These are phyloP conservation scores for Zaprionus lachaisei DNA, from an alignment of 1,140 invertebrate genomes.

Conservation along the genomic window DNA sequence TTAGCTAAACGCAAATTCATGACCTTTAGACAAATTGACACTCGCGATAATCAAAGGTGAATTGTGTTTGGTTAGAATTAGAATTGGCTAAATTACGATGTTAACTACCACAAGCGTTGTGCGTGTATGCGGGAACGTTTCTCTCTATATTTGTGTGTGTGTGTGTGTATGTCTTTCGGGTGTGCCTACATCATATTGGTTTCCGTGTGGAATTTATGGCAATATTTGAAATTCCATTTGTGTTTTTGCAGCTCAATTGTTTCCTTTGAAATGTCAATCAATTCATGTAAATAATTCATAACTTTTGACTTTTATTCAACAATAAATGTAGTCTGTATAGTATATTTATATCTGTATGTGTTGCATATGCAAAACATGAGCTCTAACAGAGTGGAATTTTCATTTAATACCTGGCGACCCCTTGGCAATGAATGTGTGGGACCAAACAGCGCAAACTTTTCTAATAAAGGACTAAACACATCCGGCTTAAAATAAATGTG, in stretches of 20 bases:
- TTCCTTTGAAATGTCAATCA: slow-evolving; percentile 18
- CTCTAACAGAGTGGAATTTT: slow-evolving; percentile 12
- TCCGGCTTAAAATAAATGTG: slow-evolving; percentile 11
- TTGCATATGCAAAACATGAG: background rate
- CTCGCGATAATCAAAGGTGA: slow-evolving; percentile 76
- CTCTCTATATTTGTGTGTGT: background rate
- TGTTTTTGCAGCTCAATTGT: slow-evolving; percentile 12
- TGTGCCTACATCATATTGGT: background rate
- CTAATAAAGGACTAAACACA: slow-evolving; percentile 57
- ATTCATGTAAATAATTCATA: slow-evolving; percentile 16
- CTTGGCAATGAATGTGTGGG: background rate
- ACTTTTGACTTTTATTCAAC: slow-evolving; percentile 6
- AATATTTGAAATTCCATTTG: slow-evolving; percentile 20
- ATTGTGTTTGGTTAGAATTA: slow-evolving; percentile 37
- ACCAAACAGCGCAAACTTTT: slow-evolving; percentile 50
- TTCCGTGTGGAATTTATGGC: slow-evolving; percentile 17
- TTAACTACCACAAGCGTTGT: slow-evolving; percentile 21
- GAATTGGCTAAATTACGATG: slow-evolving; percentile 37
- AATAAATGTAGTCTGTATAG: background rate
- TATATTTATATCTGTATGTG: background rate
- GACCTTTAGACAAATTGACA: slow-evolving; percentile 74
- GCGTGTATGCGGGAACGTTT: background rate
- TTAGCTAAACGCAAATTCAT: slow-evolving; percentile 72
- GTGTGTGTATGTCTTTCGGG: background rate
- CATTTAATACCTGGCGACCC: background rate